phyloP scores from a whole-genome alignment of 2,797 vertebrate genomes.

The Kryptopterus vitreolus region DNA sequence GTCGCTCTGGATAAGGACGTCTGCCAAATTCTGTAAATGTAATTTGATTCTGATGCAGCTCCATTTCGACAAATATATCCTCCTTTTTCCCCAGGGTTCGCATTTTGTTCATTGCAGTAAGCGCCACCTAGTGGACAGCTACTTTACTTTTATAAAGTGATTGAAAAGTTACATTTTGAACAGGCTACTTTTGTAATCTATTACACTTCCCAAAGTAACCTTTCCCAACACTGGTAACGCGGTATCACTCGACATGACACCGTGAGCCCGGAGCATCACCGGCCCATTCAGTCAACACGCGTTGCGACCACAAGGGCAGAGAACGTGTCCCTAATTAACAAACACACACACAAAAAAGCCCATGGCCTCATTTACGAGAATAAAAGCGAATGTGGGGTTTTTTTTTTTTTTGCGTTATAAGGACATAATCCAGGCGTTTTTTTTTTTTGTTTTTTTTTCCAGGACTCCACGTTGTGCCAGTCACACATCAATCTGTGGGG shows the following conservation, averaged over 20 bases:
- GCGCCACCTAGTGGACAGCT: too few species aligned
- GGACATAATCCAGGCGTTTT: slow-evolving; percentile 67
- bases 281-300: slow-evolving; percentile 57
- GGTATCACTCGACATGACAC: slow-evolving; percentile 11
- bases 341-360: slow-evolving; percentile 59
- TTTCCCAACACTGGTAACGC: too few species aligned
- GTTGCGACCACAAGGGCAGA: slow-evolving; percentile 61
- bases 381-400: slow-evolving; percentile 61
- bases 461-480: slow-evolving; percentile 70
- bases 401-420: slow-evolving; percentile 47
- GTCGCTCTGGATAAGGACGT: too few species aligned
- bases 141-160: too few species aligned
- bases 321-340: slow-evolving; percentile 67
- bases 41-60: too few species aligned
- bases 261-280: slow-evolving; percentile 47
- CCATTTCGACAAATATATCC: too few species aligned
- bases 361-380: slow-evolving; percentile 54
- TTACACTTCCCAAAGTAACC: too few species aligned
- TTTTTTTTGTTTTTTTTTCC: slow-evolving; percentile 41
- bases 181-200: too few species aligned
- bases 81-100: too few species aligned
- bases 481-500: slow-evolving; percentile 65
- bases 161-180: too few species aligned
- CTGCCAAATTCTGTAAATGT: too few species aligned
- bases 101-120: too few species aligned